phyloP scores from a whole-genome alignment of 2,797 vertebrate species.

The Enteromius radiatus region DNA sequence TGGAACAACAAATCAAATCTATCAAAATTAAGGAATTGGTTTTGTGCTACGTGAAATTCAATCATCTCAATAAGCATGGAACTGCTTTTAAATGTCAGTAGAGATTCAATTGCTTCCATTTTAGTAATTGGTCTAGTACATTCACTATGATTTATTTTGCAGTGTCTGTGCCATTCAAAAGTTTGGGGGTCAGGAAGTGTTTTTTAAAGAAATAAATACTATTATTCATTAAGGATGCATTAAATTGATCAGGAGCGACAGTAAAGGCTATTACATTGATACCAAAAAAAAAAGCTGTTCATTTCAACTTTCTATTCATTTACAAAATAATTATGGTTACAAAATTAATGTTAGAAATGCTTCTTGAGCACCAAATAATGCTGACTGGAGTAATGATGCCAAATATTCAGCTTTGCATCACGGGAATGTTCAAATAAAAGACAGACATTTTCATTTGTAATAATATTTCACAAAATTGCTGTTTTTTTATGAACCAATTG shows the following conservation, averaged over 20 bases:
- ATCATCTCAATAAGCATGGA: conserved; percentile 26
- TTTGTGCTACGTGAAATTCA: conserved; percentile 30
- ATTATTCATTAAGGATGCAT: not conserved
- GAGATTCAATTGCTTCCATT: conserved; percentile 37
- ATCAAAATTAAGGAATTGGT: conserved; percentile 7
- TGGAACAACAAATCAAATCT: conserved; percentile 39
- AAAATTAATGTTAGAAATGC: not conserved
- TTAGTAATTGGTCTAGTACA: conserved; percentile 31
- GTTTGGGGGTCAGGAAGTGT: not conserved
- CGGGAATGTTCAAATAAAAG: not conserved
- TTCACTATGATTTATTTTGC: conserved; percentile 18
- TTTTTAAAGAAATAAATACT: not conserved
- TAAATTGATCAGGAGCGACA: not conserved
- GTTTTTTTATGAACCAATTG: no score
- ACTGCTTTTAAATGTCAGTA: conserved; percentile 44
- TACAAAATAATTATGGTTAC: not conserved
- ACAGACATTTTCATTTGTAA: not conserved
- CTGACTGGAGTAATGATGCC: not conserved
- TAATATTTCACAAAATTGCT: not conserved
- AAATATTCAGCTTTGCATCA: not conserved
- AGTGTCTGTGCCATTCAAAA: not conserved
- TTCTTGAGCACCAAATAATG: not conserved
- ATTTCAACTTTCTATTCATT: not conserved
- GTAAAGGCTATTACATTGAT: not conserved
- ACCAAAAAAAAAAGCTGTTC: not conserved